phyloP scores from a whole-genome alignment of 2,888 invertebrate species.

The Oxystoma pomonae region DNA sequence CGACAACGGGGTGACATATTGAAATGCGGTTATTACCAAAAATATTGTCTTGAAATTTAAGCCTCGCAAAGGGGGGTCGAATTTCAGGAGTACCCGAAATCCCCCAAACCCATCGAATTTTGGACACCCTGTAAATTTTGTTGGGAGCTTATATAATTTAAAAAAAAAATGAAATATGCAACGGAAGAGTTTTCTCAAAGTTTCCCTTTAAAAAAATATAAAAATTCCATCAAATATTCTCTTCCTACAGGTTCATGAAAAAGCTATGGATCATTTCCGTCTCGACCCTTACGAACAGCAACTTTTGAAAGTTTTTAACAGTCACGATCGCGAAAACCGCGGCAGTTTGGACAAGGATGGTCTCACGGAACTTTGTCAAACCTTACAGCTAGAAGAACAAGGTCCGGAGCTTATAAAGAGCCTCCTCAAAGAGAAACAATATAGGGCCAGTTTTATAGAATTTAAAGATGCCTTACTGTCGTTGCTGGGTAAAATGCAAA shows the following conservation, averaged over 20 bases:
- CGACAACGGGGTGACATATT: too few species aligned
- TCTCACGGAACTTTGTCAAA: constrained; percentile 66
- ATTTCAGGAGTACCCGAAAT: too few species aligned
- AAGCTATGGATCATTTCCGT: constrained; percentile 26
- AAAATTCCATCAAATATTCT: background rate
- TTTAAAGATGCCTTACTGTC: constrained; percentile 73
- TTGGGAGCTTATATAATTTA: too few species aligned
- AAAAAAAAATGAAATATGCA: too few species aligned
- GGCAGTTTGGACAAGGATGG: constrained; percentile 65
- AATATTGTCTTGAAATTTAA: too few species aligned
- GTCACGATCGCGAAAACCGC: constrained; percentile 67
- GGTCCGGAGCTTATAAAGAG: constrained; percentile 56
- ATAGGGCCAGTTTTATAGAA: constrained; percentile 63
- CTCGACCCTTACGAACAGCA: constrained; percentile 78
- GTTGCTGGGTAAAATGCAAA: constrained; percentile 53
- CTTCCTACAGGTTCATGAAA: too few species aligned
- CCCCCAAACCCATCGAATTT: too few species aligned
- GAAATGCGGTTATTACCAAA: too few species aligned
- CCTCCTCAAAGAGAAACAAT: constrained; percentile 52
- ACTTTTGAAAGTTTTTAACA: constrained; percentile 74
- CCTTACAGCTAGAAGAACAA: constrained; percentile 73
- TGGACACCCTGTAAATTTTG: too few species aligned
- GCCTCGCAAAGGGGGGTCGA: too few species aligned
- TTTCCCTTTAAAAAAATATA: background rate
- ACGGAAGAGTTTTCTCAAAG: too few species aligned